phyloP scores from a whole-genome alignment of 2,888 invertebrate genomes.

The Sisyra terminalis region DNA sequence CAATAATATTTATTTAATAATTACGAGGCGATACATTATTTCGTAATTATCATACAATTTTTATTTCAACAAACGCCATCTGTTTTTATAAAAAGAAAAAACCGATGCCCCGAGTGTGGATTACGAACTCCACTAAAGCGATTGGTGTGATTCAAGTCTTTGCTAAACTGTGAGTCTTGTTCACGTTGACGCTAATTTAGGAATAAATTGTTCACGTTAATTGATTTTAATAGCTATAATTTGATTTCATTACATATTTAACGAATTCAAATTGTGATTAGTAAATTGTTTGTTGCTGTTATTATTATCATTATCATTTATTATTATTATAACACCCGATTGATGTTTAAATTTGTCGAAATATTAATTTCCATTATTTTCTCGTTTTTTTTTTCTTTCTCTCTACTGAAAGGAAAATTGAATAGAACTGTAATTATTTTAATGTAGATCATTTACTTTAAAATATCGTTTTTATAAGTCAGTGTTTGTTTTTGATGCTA shows the following conservation, averaged over 20 bases:
- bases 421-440: neutral
- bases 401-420: neutral
- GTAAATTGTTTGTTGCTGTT: slow-evolving; percentile 4
- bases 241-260: slow-evolving; percentile 8
- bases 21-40: too few relatives aligned
- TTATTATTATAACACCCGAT: neutral
- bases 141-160: too few relatives aligned
- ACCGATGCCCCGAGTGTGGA: too few relatives aligned
- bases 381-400: neutral
- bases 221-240: slow-evolving; percentile 8
- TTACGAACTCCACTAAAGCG: too few relatives aligned
- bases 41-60: too few relatives aligned
- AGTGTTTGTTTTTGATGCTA: neutral
- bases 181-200: too few relatives aligned
- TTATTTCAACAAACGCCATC: too few relatives aligned
- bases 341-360: slow-evolving; percentile 2
- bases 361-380: neutral
- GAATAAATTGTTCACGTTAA: slow-evolving; percentile 1
- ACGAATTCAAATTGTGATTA: slow-evolving; percentile 6
- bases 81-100: too few relatives aligned
- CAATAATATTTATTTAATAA: too few relatives aligned
- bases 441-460: neutral
- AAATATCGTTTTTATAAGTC: neutral
- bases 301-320: slow-evolving; percentile 4
- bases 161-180: too few relatives aligned